These are phyloP conservation scores for Drosophila neonasuta DNA, from an alignment of 2,888 invertebrate genomes.

Conservation along the genomic window DNA sequence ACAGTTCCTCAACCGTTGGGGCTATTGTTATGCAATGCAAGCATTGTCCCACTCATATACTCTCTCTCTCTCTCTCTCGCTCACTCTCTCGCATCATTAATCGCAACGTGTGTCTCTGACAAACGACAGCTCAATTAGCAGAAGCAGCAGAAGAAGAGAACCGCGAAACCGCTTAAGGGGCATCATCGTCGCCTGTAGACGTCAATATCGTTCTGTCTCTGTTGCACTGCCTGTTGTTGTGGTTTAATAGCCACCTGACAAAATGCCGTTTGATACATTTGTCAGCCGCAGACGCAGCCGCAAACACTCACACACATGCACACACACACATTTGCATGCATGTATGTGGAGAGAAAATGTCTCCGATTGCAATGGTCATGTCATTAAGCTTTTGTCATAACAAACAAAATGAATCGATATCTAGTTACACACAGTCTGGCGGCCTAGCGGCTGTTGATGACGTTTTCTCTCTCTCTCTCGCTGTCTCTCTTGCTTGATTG, in stretches of 20 bases:
- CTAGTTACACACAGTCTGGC: conserved; percentile 3
- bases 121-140: conserved; percentile 46
- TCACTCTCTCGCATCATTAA: conserved; percentile 28
- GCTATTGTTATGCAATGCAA: conserved; percentile 37
- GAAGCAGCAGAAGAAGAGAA: conserved; percentile 1
- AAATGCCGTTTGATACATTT: conserved; percentile 33
- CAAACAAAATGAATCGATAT: conserved; percentile 20
- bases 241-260: conserved; percentile 28
- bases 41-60: conserved; percentile 3
- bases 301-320: no score
- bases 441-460: conserved; percentile 4
- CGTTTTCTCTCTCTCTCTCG: no score
- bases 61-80: not conserved
- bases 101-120: conserved; percentile 1
- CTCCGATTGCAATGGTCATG: conserved; percentile 23
- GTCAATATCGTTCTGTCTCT: not conserved
- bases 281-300: no score
- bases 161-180: conserved; percentile 18
- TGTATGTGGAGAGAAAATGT: not conserved
- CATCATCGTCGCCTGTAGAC: conserved; percentile 1
- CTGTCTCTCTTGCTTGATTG: no score
- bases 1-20: conserved; percentile 11
- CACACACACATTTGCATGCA: not conserved
- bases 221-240: conserved; percentile 10
- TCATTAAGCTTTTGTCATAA: not conserved